Base-by-base conservation (phyloP, 2,888 invertebrate genomes). In the Microplitis manilae region DNA sequence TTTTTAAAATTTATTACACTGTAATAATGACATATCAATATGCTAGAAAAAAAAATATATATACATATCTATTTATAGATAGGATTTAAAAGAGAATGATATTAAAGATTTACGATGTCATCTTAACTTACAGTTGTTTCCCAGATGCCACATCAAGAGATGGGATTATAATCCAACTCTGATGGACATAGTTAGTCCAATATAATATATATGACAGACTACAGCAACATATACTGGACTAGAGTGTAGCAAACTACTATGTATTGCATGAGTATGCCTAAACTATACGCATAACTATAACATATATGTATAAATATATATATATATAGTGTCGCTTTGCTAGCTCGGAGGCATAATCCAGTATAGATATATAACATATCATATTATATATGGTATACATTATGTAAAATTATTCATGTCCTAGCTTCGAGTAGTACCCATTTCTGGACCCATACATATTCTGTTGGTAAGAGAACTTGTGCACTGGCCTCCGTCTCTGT, bases 371-470 rank as follows among this genome's bases (percentile, higher is more conserved):
- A 73, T 73, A 41, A 65, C 60, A 50, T 50, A 50, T 50, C 9
- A 50, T 50, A 50, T 50, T 50, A 50, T 73, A 73, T 73, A 75
- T 68, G 65, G 68, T 41, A 70, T 67, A 74, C 70, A 74, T 77
- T 77, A 77, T 77, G 77, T 70, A 75, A 77, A 77, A 75, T 77
- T 77, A 77, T 77, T 77, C 77, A 77, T 77, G 77, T 74, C 61
- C 74, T 67, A 77, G 74, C 65, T 60, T 71, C 70, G 71, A 77
- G 74, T 77, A 71, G 67, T 77, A 73, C 70, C 74, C 74, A 77
- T 74, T 73, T 77, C 77, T 74, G 77, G 73, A 74, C 74, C 69
- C 70, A 64, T 73, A 70, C 70, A 65, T 74, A 77, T 73, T 73
- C 69, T 64, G 60, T 20, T 60, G 30, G 30, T 30, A 71, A 61